Conservation (phyloP, 1,140 invertebrate species). For the Pteromalus puparum region DNA sequence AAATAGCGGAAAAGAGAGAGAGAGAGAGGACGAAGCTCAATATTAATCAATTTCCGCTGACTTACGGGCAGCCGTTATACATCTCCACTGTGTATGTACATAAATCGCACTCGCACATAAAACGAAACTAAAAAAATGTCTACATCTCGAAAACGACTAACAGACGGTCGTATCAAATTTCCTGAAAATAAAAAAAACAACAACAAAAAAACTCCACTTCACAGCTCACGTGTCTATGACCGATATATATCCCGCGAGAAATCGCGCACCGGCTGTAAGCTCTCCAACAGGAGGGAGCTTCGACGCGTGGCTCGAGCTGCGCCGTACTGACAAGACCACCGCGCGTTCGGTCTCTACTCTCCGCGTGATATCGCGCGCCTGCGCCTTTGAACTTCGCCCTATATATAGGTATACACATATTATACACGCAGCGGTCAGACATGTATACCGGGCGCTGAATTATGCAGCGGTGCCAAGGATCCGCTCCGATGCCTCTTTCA, state of each 20-base stretch:
- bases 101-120: neutral
- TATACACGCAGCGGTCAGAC: too few species aligned
- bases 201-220: neutral
- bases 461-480: neutral
- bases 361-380: neutral
- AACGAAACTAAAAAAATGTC: neutral
- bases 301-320: constrained; percentile 17
- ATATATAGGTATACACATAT: too few species aligned
- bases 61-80: too few species aligned
- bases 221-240: neutral
- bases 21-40: too few species aligned
- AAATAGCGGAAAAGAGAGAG: neutral
- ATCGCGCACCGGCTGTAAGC: too few species aligned
- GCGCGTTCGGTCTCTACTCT: neutral
- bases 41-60: too few species aligned
- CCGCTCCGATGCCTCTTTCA: too few species aligned
- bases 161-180: too few species aligned
- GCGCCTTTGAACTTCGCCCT: neutral
- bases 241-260: too few species aligned
- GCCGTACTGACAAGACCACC: neutral
- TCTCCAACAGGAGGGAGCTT: neutral
- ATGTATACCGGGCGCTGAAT: neutral
- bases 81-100: too few species aligned
- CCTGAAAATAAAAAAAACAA: neutral
- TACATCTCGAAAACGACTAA: neutral